phyloP scores from a whole-genome alignment of 2,888 invertebrate genomes.

The Nemurella pictetii region DNA sequence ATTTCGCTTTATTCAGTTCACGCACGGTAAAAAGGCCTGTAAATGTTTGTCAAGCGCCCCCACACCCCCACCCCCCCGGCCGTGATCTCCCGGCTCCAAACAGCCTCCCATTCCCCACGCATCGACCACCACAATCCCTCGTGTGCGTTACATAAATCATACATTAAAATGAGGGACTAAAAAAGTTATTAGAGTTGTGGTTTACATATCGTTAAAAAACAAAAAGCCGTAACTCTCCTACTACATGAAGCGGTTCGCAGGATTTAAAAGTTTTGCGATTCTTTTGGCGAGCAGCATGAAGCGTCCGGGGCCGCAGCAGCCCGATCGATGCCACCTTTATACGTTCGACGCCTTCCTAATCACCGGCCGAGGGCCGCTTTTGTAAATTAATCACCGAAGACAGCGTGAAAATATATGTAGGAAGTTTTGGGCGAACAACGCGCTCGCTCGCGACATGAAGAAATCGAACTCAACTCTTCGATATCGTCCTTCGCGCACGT shows the following conservation, averaged over 20 bases:
- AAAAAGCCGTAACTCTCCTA: conserved; percentile 28
- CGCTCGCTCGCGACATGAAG: not conserved
- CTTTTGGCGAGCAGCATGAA: conserved; percentile 10
- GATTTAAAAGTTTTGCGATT: conserved; percentile 24
- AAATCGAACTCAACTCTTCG: not conserved
- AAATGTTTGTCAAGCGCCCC: conserved; percentile 34
- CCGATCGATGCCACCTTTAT: not conserved
- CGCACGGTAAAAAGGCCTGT: conserved; percentile 28
- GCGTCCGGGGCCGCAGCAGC: not conserved
- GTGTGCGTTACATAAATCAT: conserved; percentile 33
- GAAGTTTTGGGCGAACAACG: not conserved
- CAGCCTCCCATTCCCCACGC: not conserved
- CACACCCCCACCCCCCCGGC: not conserved
- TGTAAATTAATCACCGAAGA: not conserved
- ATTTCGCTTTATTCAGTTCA: conserved; percentile 19
- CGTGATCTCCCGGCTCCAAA: not conserved
- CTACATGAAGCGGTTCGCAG: conserved; percentile 9
- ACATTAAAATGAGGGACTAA: conserved; percentile 34
- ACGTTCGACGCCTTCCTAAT: not conserved
- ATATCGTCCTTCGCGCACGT: not conserved
- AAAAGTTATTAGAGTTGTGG: conserved; percentile 36
- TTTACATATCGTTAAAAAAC: conserved; percentile 29
- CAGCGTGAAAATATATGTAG: not conserved
- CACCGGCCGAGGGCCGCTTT: not conserved
- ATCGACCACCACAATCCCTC: conserved; percentile 18